phyloP scores from a whole-genome alignment of 1,140 invertebrate species.

The Drosophila prosaltans region DNA sequence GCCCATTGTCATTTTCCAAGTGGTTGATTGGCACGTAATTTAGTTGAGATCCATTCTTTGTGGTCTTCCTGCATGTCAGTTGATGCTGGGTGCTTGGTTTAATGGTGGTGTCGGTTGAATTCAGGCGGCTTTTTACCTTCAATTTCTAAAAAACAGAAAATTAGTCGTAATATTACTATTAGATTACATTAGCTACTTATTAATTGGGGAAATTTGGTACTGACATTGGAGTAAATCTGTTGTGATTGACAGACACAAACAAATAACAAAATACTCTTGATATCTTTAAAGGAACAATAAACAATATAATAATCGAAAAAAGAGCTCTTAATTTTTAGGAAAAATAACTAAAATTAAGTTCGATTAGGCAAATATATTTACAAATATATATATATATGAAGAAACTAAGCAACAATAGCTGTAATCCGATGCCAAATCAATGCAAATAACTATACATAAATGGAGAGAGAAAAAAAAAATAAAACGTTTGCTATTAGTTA shows the following conservation, averaged over 20 bases:
- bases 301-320: not conserved
- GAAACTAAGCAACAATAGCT: not conserved
- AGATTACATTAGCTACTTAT: not conserved
- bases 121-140: not conserved
- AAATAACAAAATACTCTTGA: too few species aligned
- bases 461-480: not conserved
- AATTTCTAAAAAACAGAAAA: not conserved
- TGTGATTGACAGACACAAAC: too few species aligned
- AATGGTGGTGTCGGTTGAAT: not conserved
- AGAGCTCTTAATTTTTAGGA: not conserved
- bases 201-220: not conserved
- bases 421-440: not conserved
- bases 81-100: constrained; percentile 28
- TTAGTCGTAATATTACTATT: too few species aligned
- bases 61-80: constrained; percentile 21
- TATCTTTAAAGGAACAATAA: too few species aligned
- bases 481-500: not conserved
- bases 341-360: not conserved
- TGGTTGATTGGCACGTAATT: constrained; percentile 81
- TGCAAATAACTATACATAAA: not conserved
- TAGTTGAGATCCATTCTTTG: constrained; percentile 51
- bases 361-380: not conserved
- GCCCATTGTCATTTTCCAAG: constrained; percentile 73
- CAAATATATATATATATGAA: not conserved
- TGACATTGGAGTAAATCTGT: too few species aligned